Evolutionary conservation across 2,797 vertebrate species (phyloP), one percentile per base, ranked within the genome.

Genomic region (Triplophysa bombifrons): DNA sequence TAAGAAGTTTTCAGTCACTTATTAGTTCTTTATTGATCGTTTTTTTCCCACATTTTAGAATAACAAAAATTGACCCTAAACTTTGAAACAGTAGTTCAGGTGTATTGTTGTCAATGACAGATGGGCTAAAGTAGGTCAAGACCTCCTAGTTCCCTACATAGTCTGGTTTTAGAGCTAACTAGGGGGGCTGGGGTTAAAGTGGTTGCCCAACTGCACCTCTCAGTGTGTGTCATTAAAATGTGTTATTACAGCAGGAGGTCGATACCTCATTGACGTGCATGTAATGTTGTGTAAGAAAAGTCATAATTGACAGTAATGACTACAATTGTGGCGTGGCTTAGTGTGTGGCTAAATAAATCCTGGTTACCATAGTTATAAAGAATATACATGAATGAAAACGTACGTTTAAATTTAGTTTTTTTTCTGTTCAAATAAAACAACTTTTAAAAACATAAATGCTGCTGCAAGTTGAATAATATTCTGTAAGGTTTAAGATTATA

Each of bases 291-390:
- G 14, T 27, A 60, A 27, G 58, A 4, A 60, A 60, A 27, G 25
- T 60, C 25, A 60, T 27, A 60, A 60, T 60, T 60, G 22, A 60
- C 58, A 27, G 25, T 60, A 60, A 60, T 60, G 12, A 27, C 58
- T 27, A 27, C 58, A 60, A 60, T 60, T 60, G 25, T 60, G 25
- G 13, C 25, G 2, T 22, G 20, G 20, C 22, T 56, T 58, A 58
- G 55, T 22, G 55, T 60, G 22, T 25, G 58, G 25, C 2, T 30
- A 60, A 60, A 60, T 13, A 60, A 27, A 30, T 60, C 55, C 3
- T 27, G 25, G 58, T 60, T 60, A 27, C 58, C 58, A 60, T 60
- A 27, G 58, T 60, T 25, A 14, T 27, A 5, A 13, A 16, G 22
- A 14, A 60, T 25, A 14, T 22, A 58, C 22, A 58, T 20, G 20